A percentile compares a stretch with the other conserved stretches of the same genome.
phyloP scores from a whole-genome alignment of 2,113 vertebrate genomes.

The Vulpes ferrilata region DNA sequence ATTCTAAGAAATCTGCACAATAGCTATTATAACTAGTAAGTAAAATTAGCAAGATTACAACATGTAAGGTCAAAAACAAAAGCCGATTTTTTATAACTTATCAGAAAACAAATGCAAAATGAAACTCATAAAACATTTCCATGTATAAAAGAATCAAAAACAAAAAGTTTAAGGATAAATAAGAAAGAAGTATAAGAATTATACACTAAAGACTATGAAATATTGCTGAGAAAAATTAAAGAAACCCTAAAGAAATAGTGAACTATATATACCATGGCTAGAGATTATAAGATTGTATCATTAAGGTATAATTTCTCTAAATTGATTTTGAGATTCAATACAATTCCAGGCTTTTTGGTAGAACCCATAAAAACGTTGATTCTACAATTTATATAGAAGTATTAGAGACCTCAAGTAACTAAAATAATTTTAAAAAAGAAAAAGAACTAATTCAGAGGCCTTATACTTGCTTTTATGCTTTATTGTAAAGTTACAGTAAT shows the following conservation, averaged over 20 bases:
- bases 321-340: background rate
- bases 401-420: background rate
- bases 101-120: background rate
- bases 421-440: background rate
- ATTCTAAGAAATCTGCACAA: background rate
- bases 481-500: background rate
- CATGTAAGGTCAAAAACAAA: background rate
- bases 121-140: background rate
- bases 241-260: background rate
- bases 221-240: background rate
- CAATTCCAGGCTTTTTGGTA: background rate
- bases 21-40: background rate
- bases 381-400: background rate
- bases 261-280: background rate
- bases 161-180: background rate
- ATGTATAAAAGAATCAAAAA: background rate
- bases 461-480: background rate
- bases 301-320: background rate
- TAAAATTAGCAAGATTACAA: background rate
- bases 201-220: background rate
- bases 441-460: background rate
- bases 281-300: background rate
- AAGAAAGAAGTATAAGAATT: background rate
- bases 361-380: background rate
- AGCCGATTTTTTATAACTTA: background rate